Percentiles rank a stretch among this genome's conserved stretches.
phyloP scores from a whole-genome alignment of 2,797 vertebrate species.

The Bovichtus variegatus region DNA sequence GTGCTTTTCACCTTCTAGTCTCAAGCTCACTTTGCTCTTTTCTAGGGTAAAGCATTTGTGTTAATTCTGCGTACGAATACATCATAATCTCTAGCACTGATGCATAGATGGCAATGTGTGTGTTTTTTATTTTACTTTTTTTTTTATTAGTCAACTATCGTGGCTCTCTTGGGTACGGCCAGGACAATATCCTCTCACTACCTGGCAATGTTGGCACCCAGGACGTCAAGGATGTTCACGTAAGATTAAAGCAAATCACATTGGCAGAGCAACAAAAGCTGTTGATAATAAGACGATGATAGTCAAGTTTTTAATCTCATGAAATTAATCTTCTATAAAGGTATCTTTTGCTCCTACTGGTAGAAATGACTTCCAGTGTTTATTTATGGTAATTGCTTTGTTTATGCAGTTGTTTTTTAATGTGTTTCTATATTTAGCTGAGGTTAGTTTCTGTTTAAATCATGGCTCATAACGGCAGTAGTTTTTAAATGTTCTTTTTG shows the following conservation, averaged over 20 bases:
- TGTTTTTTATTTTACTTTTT: constrained; percentile 20
- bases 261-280: not conserved
- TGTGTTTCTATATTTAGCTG: not conserved
- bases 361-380: not conserved
- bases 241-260: constrained; percentile 62
- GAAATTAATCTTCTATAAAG: not conserved
- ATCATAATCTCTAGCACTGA: not conserved
- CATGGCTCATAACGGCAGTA: not conserved
- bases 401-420: not conserved
- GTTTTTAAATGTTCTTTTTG: not conserved
- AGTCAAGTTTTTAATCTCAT: not conserved
- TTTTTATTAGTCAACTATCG: constrained; percentile 93
- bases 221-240: constrained; percentile 96
- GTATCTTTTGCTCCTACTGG: not conserved
- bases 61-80: not conserved
- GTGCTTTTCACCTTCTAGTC: not conserved
- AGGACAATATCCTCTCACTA: constrained; percentile 92
- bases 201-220: constrained; percentile 92
- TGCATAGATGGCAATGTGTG: not conserved
- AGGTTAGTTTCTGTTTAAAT: constrained; percentile 6
- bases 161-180: constrained; percentile 94
- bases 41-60: not conserved
- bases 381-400: not conserved
- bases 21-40: not conserved
- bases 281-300: not conserved